Percentiles rank a stretch among this genome's conserved stretches.
These are phyloP conservation scores for Fregetta grallaria DNA, from an alignment of 2,113 vertebrate species.

Conservation along the genomic window DNA sequence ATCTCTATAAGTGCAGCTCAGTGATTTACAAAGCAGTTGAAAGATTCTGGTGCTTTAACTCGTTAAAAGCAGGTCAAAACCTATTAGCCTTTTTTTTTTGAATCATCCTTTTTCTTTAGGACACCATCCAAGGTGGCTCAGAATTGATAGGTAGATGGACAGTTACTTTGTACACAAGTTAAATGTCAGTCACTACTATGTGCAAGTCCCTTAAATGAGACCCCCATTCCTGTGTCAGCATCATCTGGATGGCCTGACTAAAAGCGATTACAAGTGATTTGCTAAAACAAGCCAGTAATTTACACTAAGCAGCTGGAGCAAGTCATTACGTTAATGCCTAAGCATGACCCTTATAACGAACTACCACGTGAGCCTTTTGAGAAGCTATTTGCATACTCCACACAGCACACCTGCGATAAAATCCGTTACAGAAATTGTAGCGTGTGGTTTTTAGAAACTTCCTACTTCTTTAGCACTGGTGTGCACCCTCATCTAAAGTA, in stretches of 20 bases:
- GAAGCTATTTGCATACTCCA: not conserved
- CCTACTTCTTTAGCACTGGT: not conserved
- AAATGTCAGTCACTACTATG: not conserved
- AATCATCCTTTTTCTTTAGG: not conserved
- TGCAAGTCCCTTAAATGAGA: not conserved
- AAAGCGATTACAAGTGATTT: not conserved
- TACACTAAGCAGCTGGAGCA: not conserved
- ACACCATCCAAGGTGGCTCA: not conserved
- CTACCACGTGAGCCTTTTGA: not conserved
- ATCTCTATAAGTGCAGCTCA: not conserved
- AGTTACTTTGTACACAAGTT: not conserved
- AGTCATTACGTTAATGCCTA: not conserved
- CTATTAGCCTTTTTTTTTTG: not conserved
- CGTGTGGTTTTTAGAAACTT: not conserved
- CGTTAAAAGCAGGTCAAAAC: not conserved
- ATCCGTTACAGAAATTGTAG: not conserved
- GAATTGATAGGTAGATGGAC: not conserved
- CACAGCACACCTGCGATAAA: not conserved
- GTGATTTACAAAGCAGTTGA: not conserved
- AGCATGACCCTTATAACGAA: not conserved
- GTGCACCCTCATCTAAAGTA: not conserved
- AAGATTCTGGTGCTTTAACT: not conserved
- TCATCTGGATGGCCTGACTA: not conserved
- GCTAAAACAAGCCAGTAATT: not conserved
- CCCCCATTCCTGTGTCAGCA: not conserved